Conservation (phyloP, 2,797 vertebrate genomes). For the Coilia nasus region DNA sequence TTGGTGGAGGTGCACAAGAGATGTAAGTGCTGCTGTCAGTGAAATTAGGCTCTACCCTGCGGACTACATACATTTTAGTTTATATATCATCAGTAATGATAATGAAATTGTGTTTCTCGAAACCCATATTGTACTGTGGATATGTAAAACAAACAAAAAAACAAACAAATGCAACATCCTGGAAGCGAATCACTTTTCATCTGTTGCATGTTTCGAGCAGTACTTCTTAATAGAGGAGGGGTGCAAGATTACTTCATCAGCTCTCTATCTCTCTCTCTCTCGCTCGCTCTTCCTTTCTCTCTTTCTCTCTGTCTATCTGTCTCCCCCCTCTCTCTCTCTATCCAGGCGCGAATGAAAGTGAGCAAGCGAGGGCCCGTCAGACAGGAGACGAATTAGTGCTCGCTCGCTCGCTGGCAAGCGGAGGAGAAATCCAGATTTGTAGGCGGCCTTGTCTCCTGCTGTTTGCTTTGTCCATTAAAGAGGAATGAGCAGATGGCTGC, state of each 20-base stretch:
- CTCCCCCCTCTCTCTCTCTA: neutral
- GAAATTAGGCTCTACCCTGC: neutral
- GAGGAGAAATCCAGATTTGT: slow-evolving; percentile 68
- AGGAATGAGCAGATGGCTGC: slow-evolving; percentile 84
- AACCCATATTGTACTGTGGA: neutral
- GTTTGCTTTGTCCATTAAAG: slow-evolving; percentile 86
- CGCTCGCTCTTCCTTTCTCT: neutral
- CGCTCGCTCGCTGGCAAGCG: slow-evolving; percentile 39
- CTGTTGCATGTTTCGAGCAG: neutral
- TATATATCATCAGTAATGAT: neutral
- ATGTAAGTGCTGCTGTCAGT: neutral
- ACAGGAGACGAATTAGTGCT: slow-evolving; percentile 48
- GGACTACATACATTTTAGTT: neutral
- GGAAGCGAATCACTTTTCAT: neutral
- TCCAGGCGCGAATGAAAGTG: neutral
- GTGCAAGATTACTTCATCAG: neutral
- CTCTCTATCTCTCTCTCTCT: neutral
- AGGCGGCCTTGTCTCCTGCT: slow-evolving; percentile 83
- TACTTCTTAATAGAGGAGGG: neutral
- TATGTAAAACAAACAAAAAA: neutral
- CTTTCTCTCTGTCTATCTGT: neutral
- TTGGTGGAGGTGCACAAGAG: too few relatives aligned
- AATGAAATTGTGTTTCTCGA: neutral
- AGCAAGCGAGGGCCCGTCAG: slow-evolving; percentile 23
- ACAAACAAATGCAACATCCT: neutral